Conservation (phyloP, 2,888 invertebrate species). For the Hololepta plana region DNA sequence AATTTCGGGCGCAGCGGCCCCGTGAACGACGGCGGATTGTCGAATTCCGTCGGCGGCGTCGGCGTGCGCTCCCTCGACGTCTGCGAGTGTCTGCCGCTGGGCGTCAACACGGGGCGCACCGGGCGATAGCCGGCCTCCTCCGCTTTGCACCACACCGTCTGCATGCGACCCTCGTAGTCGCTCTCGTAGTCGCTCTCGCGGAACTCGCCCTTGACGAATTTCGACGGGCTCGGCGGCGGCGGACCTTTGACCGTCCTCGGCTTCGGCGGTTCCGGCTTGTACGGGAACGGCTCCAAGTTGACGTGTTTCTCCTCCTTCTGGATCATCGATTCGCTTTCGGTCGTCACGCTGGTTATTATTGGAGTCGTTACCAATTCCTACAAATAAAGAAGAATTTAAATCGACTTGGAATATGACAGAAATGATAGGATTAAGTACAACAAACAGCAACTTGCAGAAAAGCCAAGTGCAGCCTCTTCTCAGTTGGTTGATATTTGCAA, state of each 20-base stretch:
- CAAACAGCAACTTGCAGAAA: too few relatives aligned
- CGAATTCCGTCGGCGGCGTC: conserved; percentile 39
- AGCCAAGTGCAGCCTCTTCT: too few relatives aligned
- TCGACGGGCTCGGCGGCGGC: conserved; percentile 41
- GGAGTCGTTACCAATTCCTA: conserved; percentile 36
- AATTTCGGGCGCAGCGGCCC: conserved; percentile 35
- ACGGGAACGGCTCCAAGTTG: conserved; percentile 28
- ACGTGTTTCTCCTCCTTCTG: conserved; percentile 22
- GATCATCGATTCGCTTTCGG: conserved; percentile 21
- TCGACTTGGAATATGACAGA: too few relatives aligned
- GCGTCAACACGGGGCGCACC: conserved; percentile 36
- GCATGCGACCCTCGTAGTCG: conserved; percentile 46
- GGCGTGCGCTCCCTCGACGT: conserved; percentile 30
- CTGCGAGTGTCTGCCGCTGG: conserved; percentile 28
- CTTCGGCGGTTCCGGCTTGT: conserved; percentile 24
- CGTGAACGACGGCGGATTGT: conserved; percentile 28
- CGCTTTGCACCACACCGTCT: conserved; percentile 39
- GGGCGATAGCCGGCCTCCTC: conserved; percentile 37
- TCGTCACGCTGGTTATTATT: conserved; percentile 29
- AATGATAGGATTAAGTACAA: too few relatives aligned
- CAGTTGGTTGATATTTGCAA: too few relatives aligned
- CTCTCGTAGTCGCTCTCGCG: conserved; percentile 55
- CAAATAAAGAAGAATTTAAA: too few relatives aligned
- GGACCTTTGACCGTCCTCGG: conserved; percentile 25
- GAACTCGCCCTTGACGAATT: conserved; percentile 45